Base-by-base conservation (phyloP, 2,888 invertebrate species). In the Neoascia interrupta region DNA sequence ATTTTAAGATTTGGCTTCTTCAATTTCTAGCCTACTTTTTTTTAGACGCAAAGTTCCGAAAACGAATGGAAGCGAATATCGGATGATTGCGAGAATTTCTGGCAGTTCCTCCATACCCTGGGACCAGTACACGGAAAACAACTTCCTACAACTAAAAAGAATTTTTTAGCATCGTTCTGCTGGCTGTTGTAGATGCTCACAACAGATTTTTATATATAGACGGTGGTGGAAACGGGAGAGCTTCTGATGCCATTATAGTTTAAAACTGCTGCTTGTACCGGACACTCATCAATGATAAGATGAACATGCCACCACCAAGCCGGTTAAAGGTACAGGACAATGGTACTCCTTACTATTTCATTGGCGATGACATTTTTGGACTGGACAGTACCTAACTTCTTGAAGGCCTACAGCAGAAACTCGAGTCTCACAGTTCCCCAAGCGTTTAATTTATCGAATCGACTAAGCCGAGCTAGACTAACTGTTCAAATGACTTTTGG, bases 141-240 rank as follows among this genome's bases (percentile, higher is more conserved):
- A 1, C 36, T 54, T 11, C 37, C 15, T 0, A 54, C 19, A 5
- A 18, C 56, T 11, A n/a, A 28, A 8, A 26, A 2, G 2, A 10
- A 28, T 15, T n/a, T 28, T 53, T 37, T 11, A 41, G 41, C 18
- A 28, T 41, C 8, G 34, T 45, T n/a, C 16, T 45, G 4, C 16
- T 60, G 1, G 36, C 45, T 1, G 60, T 60, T 2, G 36, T 60
- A 2, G 56, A 56, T 31, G 56, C 43, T 15, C 41, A 56, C 11
- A 56, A 39, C 16, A 39, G 28, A 6, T 56, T 41, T 56, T 11
- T 56, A 3, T 56, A 41, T 8, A 36, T 60, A 10, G 56, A 56
- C 13, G 56, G 41, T 19, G 43, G 18, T 6, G 54, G 28, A 0
- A 56, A 56, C 8, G 54, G 31, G 3, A 28, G 41, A 21, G 56